A percentile compares a stretch with the other conserved stretches of the same genome.
phyloP scores from a whole-genome alignment of 2,113 vertebrate species.

The Elephas maximus region DNA sequence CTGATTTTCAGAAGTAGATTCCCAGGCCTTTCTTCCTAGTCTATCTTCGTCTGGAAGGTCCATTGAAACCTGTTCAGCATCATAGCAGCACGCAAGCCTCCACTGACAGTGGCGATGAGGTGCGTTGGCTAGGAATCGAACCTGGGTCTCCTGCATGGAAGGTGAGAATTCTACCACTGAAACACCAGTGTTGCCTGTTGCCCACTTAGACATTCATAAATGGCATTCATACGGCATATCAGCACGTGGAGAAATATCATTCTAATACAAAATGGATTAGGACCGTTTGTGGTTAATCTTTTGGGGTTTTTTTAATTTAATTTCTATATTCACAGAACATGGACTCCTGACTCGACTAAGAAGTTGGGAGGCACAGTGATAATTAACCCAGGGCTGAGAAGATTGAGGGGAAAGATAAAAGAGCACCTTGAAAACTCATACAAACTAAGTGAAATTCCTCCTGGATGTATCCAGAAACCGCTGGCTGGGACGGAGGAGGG shows the following conservation, averaged over 20 bases:
- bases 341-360: not conserved
- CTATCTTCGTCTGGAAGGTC: too few species aligned
- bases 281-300: not conserved
- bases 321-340: not conserved
- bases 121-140: too few species aligned
- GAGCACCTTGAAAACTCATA: not conserved
- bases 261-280: not conserved
- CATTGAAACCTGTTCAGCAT: too few species aligned
- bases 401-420: not conserved
- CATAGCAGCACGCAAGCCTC: too few species aligned
- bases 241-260: not conserved
- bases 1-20: too few species aligned
- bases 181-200: too few species aligned
- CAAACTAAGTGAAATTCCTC: not conserved
- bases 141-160: too few species aligned
- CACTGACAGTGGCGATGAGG: too few species aligned
- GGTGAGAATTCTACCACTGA: too few species aligned
- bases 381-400: not conserved
- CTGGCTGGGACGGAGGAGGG: not conserved
- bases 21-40: too few species aligned
- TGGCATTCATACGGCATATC: rapidly evolving
- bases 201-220: too few species aligned
- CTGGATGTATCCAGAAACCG: not conserved
- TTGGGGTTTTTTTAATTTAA: not conserved
- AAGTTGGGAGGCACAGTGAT: not conserved